phyloP scores from a whole-genome alignment of 2,113 vertebrate genomes.

The Meriones unguiculatus region DNA sequence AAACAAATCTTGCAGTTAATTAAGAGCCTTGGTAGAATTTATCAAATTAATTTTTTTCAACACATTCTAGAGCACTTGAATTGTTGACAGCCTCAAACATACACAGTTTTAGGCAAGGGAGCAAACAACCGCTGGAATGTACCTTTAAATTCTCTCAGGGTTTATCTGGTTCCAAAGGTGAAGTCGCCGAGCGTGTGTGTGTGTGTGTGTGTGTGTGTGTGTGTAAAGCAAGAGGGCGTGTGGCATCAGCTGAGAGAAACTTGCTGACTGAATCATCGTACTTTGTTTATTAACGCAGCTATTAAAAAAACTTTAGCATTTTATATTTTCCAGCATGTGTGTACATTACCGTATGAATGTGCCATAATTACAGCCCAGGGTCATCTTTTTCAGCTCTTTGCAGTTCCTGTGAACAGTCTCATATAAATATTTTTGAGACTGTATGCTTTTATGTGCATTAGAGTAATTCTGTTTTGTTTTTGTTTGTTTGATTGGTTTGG shows the following conservation, averaged over 20 bases:
- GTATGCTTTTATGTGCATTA: not conserved
- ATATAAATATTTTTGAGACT: not conserved
- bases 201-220: too few relatives aligned
- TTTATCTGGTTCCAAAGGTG: slow-evolving; percentile 42
- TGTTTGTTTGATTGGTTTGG: not conserved
- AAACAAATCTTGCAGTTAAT: slow-evolving; percentile 16
- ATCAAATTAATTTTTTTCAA: not conserved
- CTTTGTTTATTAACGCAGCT: not conserved
- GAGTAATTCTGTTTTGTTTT: not conserved
- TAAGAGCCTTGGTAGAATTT: not conserved
- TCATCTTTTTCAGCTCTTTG: not conserved
- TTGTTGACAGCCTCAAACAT: not conserved
- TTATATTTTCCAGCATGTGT: not conserved
- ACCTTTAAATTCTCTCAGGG: not conserved
- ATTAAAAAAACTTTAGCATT: not conserved
- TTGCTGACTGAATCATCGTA: not conserved
- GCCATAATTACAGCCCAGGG: not conserved
- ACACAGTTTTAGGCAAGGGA: not conserved
- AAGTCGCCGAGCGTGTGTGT: not conserved
- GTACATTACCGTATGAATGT: not conserved
- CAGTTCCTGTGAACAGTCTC: not conserved
- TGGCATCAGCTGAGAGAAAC: slow-evolving; percentile 10
- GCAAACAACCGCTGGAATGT: not conserved
- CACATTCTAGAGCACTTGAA: not conserved
- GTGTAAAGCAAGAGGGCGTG: not conserved